These are phyloP conservation scores for Chrysolina haemoptera DNA, from an alignment of 2,888 invertebrate species.

Conservation along the genomic window DNA sequence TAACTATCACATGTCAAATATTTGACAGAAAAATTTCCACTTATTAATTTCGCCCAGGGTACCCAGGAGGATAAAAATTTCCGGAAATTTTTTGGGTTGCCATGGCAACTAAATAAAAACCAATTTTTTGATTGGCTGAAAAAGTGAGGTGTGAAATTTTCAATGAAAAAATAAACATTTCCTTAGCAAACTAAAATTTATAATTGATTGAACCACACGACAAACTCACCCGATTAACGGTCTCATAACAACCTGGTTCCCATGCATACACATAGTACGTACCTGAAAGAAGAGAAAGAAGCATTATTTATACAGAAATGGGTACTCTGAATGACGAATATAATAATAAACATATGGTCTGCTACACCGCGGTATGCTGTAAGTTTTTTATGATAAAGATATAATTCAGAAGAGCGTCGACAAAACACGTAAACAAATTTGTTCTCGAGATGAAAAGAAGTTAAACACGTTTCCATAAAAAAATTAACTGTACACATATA, in stretches of 20 bases:
- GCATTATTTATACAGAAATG: slow-evolving; percentile 26
- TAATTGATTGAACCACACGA: not conserved
- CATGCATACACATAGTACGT: slow-evolving; percentile 22
- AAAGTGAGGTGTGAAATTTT: too few species aligned
- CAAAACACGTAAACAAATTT: slow-evolving; percentile 7
- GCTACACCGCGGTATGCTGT: not conserved
- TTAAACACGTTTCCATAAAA: slow-evolving; percentile 9
- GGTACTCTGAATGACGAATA: slow-evolving; percentile 18
- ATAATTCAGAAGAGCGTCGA: slow-evolving; percentile 6
- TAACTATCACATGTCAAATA: too few species aligned
- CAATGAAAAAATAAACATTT: not conserved
- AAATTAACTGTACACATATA: not conserved
- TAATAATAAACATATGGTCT: slow-evolving; percentile 25
- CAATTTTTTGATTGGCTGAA: too few species aligned
- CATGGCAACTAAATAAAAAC: too few species aligned
- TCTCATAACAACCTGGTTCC: slow-evolving; percentile 23
- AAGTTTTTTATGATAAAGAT: not conserved
- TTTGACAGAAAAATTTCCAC: too few species aligned
- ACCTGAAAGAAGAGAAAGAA: slow-evolving; percentile 31
- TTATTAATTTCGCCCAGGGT: too few species aligned
- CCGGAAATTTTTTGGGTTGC: too few species aligned
- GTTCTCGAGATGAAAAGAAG: slow-evolving; percentile 5
- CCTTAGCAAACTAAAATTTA: not conserved
- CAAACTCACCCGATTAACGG: not conserved
- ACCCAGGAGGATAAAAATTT: too few species aligned